These are phyloP conservation scores for Panagrolaimus sp. DNA, from an alignment of 1,140 invertebrate species.

Conservation along the genomic window DNA sequence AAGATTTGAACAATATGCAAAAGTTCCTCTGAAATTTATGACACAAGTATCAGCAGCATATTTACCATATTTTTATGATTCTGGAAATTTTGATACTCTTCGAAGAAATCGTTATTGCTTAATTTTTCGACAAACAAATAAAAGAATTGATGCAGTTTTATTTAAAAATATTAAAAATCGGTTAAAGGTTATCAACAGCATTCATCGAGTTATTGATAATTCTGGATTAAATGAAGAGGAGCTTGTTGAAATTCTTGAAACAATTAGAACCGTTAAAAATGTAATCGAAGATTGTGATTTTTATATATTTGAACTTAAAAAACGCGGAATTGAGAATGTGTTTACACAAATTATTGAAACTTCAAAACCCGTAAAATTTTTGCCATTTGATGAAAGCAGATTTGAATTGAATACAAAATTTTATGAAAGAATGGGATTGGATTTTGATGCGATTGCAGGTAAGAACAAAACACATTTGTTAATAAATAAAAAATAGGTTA, in stretches of 20 bases:
- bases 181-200: neutral
- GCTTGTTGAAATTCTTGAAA: constrained; percentile 5
- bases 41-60: neutral
- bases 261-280: neutral
- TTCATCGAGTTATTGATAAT: constrained; percentile 2
- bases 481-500: no score
- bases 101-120: neutral
- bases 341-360: neutral
- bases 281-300: neutral
- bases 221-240: neutral
- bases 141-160: constrained; percentile 3
- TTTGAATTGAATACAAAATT: no score
- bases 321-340: neutral
- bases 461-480: no score
- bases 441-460: no score
- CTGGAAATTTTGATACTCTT: neutral
- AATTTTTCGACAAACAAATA: constrained; percentile 3
- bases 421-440: no score
- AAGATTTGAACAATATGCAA: neutral
- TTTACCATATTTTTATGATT: neutral
- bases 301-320: neutral
- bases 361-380: no score
- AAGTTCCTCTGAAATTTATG: neutral
- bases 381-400: no score
- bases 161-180: neutral